Base-by-base conservation (phyloP, 2,113 vertebrate genomes). In the Salvelinus sp. region DNA sequence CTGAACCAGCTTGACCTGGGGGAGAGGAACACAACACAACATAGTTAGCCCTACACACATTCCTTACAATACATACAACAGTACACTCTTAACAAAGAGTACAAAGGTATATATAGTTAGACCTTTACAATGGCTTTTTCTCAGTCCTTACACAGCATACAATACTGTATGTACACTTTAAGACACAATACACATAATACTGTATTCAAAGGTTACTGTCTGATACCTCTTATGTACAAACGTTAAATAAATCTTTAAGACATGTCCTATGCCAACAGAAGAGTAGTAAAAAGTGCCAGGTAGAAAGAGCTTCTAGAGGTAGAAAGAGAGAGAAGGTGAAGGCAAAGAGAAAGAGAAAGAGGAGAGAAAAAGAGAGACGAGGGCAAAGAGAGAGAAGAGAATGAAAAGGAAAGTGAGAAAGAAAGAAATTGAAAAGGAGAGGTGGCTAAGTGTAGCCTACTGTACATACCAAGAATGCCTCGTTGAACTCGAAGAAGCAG, bases 401-500 rank as follows among this genome's bases (percentile, higher is more conserved):
- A 44, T 44, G 38, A 44, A 60, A 75, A 27, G 47, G 9, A 68
- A 20, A 23, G n/a, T 18, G 44, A 60, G 47, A 6, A 30, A 5
- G 33, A 9, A 38, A 38, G 20, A 20, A 54, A 27, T 12, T 0
- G 25, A 64, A 33, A 57, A 12, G 5, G 2, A 2, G 13, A n/a
- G 20, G 30, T 18, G 50, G 50, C 5, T 18, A 18, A 54, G 50
- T 54, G 50, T 54, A 18, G 50, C 50, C 9, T 44, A 33, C 28
- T 10, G 47, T 81, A 88, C 95, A 90, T 88, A 99, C 97, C 95
- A 99, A 89, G 89, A 99, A 98, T 75, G 97, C 96, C 91, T 99
- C 97, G 0, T 97, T 99, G 90, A 99, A 99, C 93, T 99, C 97
- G 6, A 99, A 99, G 73, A 96, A 92, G 87, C 98, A 99, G 74